Percentiles rank a stretch among this genome's conserved stretches.
phyloP scores from a whole-genome alignment of 2,888 invertebrate species.

The Amorpha juglandis region DNA sequence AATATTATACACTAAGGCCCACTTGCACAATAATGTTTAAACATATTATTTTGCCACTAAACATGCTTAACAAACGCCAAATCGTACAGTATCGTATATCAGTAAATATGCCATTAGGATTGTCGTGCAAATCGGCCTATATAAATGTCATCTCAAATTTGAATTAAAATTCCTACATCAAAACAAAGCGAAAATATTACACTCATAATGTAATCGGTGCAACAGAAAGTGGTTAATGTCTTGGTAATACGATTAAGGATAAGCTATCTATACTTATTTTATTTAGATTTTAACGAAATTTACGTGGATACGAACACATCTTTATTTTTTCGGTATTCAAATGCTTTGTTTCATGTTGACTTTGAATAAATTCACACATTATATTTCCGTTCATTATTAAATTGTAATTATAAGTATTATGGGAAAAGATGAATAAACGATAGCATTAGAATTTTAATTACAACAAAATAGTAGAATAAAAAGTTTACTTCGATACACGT shows the following conservation, averaged over 20 bases:
- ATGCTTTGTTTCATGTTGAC: background rate
- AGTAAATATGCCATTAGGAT: too few species aligned
- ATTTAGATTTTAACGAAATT: background rate
- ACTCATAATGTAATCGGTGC: slow-evolving; percentile 10
- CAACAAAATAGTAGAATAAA: too few species aligned
- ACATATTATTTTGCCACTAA: too few species aligned
- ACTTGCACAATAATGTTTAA: too few species aligned
- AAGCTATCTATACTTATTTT: background rate
- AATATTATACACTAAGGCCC: too few species aligned
- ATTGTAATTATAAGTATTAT: background rate
- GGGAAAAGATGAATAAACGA: background rate
- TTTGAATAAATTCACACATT: background rate
- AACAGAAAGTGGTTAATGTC: slow-evolving; percentile 14
- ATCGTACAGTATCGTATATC: too few species aligned
- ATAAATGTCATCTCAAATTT: too few species aligned
- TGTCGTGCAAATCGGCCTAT: too few species aligned
- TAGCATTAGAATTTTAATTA: too few species aligned
- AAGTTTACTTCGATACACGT: too few species aligned
- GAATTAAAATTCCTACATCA: too few species aligned
- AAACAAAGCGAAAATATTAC: slow-evolving; percentile 12
- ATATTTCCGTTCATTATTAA: background rate
- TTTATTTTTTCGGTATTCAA: background rate
- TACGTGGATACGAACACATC: background rate
- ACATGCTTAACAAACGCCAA: too few species aligned
- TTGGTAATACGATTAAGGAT: slow-evolving; percentile 12